Base-by-base conservation (phyloP, 2,888 invertebrate species). In the Melieria crassipennis region DNA sequence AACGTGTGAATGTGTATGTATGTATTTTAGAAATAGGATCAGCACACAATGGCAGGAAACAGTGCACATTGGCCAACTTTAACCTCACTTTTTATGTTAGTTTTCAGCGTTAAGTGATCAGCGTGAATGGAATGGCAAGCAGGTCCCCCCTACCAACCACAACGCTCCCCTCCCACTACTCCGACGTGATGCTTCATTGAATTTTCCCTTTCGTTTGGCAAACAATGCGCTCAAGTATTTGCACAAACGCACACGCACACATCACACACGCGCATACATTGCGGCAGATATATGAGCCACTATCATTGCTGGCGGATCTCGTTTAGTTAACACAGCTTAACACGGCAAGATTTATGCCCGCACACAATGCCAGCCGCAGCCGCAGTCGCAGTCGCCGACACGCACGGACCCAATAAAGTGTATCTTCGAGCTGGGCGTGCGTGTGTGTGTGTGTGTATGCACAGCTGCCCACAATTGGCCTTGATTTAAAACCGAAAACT, bases 401-500 rank as follows among this genome's bases (percentile, higher is more conserved):
- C 30, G 30, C 30, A 30, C 30, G 30, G 30, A 30, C 30, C 2
- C 30, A 30, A 30, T 30, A 30, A 30, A 30, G 30, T 30, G 30
- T 30, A 30, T 30, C 30, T 30, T 30, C 30, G 30, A 30, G 30
- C 30, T 30, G 30, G 30, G 30, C 30, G 30, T 16, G 1, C 2
- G 6, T 55, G 46, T 56, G 4, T 56, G 45, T 5, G 4, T 42
- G 42, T 58, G 0, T 46, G 30, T 46, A 42, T 10, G n/a, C 56
- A 30, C 30, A 30, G 30, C 63, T 42, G 11, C 57, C 50, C 58
- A 52, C 64, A 70, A 65, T 70, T 65, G 70, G n/a, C 50, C 65
- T 70, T 60, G 65, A 61, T 70, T 70, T 58, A 70, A 70, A 65
- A 65, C 70, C 65, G 47, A 60, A 70, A 70, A 70, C 58, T 70